Conservation (phyloP, 2,113 vertebrate genomes). For the Sarotherodon lohbergeri region DNA sequence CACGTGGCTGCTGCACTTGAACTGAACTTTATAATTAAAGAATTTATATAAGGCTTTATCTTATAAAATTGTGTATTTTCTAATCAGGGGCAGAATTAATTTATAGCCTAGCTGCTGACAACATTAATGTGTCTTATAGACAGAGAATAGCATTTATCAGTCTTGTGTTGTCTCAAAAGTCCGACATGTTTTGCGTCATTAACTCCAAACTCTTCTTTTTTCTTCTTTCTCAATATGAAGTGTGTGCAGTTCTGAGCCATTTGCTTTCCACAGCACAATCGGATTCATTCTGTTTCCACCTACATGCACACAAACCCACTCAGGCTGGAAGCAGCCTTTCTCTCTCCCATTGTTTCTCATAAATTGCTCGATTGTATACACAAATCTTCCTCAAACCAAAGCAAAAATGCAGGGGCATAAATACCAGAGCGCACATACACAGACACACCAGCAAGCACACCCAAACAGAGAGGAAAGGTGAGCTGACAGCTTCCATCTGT, state of each 20-base stretch:
- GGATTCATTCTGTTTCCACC: background rate
- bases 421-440: background rate
- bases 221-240: background rate
- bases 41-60: background rate
- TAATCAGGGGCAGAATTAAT: background rate
- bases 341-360: background rate
- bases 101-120: background rate
- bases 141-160: background rate
- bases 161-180: background rate
- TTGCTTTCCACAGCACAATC: background rate
- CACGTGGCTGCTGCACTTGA: background rate
- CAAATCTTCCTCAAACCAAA: background rate
- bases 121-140: background rate
- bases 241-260: background rate
- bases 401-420: background rate
- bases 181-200: background rate
- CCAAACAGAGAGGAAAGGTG: constrained; percentile 12
- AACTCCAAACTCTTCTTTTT: background rate
- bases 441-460: background rate
- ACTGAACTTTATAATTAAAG: background rate
- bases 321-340: background rate
- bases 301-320: background rate
- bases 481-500: constrained; percentile 50
- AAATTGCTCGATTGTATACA: background rate
- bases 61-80: background rate